A percentile compares a stretch with the other conserved stretches of the same genome.
Conservation (phyloP, 92 coral and sea anemone species). For the Heliopora coerulea region DNA sequence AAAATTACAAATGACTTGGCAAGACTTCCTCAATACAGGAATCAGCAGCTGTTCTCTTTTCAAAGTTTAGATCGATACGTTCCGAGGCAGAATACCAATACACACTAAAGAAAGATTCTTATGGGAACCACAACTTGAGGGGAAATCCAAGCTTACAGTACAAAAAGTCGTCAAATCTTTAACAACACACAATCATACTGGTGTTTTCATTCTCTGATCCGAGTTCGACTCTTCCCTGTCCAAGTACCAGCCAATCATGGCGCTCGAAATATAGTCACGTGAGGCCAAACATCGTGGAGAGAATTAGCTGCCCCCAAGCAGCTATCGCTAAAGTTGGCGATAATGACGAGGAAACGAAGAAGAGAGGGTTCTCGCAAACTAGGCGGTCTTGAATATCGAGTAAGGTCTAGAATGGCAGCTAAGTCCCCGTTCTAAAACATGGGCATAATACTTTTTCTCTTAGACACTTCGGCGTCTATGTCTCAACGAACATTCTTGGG, state of each 20-base stretch:
- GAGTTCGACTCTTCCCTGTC: not conserved
- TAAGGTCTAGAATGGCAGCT: constrained; percentile 81
- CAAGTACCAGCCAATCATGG: constrained; percentile 47
- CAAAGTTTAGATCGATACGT: too few relatives aligned
- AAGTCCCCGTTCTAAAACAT: constrained; percentile 82
- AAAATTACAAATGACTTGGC: too few relatives aligned
- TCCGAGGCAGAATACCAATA: too few relatives aligned
- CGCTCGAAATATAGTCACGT: constrained; percentile 78
- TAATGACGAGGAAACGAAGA: constrained; percentile 62
- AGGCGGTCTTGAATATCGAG: constrained; percentile 66
- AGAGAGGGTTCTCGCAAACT: constrained; percentile 82
- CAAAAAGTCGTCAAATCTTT: too few relatives aligned
- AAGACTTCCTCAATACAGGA: too few relatives aligned
- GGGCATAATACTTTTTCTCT: constrained; percentile 99
- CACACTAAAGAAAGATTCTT: too few relatives aligned
- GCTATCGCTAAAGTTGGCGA: constrained; percentile 97
- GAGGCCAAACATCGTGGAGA: constrained; percentile 95
- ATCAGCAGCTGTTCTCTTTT: too few relatives aligned
- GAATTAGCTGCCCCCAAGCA: constrained; percentile 99
- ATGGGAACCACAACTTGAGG: too few relatives aligned
- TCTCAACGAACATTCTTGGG: constrained; percentile 99
- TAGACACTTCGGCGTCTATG: constrained; percentile 99
- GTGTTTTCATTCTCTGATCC: not conserved
- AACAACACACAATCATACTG: too few relatives aligned
- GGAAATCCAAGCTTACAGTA: too few relatives aligned